Conservation (phyloP, 2,113 vertebrate species). For the Cavia porcellus region DNA sequence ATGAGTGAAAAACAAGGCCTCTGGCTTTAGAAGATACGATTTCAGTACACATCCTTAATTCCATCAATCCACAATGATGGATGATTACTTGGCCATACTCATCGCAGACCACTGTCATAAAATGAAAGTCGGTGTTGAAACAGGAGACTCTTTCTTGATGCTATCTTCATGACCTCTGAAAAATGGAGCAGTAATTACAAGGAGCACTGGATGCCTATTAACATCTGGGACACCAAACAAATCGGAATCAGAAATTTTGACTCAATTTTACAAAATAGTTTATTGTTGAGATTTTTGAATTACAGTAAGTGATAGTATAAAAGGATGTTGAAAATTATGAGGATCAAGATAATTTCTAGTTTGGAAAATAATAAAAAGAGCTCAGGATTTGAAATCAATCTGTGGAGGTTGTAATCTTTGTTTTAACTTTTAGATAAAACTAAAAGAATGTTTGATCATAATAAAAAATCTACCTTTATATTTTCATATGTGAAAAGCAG, state of each 20-base stretch:
- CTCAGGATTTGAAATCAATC: background rate
- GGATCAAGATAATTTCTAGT: accelerated
- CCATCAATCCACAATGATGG: background rate
- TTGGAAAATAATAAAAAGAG: accelerated
- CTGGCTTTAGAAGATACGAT: background rate
- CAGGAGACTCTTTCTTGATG: background rate
- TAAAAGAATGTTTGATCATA: background rate
- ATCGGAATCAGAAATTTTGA: background rate
- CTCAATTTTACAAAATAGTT: background rate
- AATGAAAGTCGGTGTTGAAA: background rate
- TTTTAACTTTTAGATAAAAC: background rate
- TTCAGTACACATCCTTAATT: background rate
- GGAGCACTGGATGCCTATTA: background rate
- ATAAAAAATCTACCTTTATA: background rate
- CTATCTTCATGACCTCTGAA: background rate
- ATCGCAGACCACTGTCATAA: background rate
- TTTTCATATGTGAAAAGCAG: background rate
- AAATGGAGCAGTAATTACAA: background rate
- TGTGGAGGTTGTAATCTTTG: accelerated
- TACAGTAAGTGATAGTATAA: background rate
- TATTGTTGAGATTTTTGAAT: background rate
- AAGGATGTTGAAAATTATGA: background rate
- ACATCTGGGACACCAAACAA: background rate
- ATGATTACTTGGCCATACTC: background rate
- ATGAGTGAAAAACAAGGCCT: background rate